Conservation (phyloP, 2,113 vertebrate species). For the Atractosteus spatula region DNA sequence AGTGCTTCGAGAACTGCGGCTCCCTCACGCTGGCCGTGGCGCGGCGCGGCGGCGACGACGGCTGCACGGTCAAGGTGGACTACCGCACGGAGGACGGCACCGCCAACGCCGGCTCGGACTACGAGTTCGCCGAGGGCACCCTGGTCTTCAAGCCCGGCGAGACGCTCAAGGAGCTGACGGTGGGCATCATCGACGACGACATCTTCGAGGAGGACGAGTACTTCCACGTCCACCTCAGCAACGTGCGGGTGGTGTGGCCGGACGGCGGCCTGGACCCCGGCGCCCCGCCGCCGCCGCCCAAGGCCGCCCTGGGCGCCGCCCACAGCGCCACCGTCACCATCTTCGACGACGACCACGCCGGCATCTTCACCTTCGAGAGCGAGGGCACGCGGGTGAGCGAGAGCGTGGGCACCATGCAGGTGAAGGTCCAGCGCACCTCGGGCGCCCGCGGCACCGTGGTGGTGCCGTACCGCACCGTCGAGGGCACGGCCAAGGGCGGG, state of each 20-base stretch:
- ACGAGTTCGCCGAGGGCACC: constrained; percentile 76
- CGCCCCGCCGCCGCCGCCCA: constrained; percentile 52
- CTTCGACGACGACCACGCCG: constrained; percentile 80
- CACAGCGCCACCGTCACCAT: constrained; percentile 76
- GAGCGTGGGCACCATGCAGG: constrained; percentile 74
- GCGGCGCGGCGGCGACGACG: constrained; percentile 66
- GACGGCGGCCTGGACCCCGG: constrained; percentile 41
- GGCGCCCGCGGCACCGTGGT: constrained; percentile 77
- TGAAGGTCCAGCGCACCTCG: constrained; percentile 77
- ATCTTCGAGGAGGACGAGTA: constrained; percentile 83
- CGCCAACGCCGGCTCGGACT: constrained; percentile 78
- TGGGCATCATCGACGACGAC: constrained; percentile 79
- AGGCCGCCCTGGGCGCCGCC: constrained; percentile 61
- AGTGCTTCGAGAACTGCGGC: constrained; percentile 82
- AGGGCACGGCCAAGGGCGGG: constrained; percentile 72
- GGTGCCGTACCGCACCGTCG: constrained; percentile 70
- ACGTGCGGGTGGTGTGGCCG: constrained; percentile 64
- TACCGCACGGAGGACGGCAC: constrained; percentile 78
- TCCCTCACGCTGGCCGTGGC: constrained; percentile 67
- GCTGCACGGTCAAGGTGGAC: constrained; percentile 74
- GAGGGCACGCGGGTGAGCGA: constrained; percentile 70
- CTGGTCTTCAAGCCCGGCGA: constrained; percentile 76
- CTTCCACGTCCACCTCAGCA: constrained; percentile 76
- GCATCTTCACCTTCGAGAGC: constrained; percentile 76
- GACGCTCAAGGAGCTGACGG: constrained; percentile 69